Base-by-base conservation (phyloP, 2,113 vertebrate genomes). In the Synchiropus splendidus region DNA sequence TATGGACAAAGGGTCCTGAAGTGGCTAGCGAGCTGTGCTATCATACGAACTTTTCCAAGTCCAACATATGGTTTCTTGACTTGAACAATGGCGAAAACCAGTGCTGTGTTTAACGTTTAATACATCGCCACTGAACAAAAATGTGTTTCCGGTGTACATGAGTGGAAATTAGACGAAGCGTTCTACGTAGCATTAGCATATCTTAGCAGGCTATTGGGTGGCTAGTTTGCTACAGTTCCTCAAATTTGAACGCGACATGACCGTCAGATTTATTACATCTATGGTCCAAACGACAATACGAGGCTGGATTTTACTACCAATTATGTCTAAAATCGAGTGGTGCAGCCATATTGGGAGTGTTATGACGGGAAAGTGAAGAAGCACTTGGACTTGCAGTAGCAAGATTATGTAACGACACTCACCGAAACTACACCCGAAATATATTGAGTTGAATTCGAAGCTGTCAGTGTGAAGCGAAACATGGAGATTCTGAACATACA, bases 401-500 rank as follows among this genome's bases (percentile, higher is more conserved):
- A 40, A 70, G 39, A 82, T 83, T 83, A 83, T 83, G 77, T 82
- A 82, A 80, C 70, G 50, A 21, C 46, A 58, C 33, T 39, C 36
- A 27, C 9, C 17, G 16, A 61, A 55, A 49, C 55, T 36, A 61
- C 46, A 14, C 13, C 31, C 12, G 3, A 35, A 45, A 17, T 34
- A 27, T 27, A 27, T 27, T n/a, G n/a, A 27, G 4, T 27, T 27
- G 16, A 6, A 8, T 18, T 16, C 1, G 17, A 33, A 18, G 31
- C 6, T 33, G 15, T 15, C 2, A 6, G n/a, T n/a, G n/a, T n/a
- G n/a, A n/a, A n/a, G n/a, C n/a, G n/a, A n/a, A n/a, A n/a, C n/a
- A n/a, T n/a, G n/a, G n/a, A 10, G 11, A 30, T 13, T 57, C 17
- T 3, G 10, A 33, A 27, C 35, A 1, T 2, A 12, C 34, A 12